Conservation (phyloP, 2,888 invertebrate species). For the Callinectes sapidus region DNA sequence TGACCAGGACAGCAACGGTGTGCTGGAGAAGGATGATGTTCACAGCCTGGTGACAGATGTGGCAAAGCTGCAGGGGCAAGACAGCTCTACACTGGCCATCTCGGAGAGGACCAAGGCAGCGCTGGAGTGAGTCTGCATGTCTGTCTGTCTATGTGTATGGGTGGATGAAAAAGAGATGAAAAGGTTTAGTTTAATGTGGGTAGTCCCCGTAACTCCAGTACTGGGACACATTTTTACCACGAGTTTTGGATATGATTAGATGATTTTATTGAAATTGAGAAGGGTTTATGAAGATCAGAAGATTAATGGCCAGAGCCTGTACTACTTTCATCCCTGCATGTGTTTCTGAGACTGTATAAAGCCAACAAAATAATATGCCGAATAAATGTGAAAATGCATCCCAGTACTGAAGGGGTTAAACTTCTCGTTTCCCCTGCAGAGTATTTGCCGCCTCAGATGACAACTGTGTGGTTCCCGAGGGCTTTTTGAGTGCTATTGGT, state of each 20-base stretch:
- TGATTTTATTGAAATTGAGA: too few relatives aligned
- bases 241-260: too few relatives aligned
- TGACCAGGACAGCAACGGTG: not conserved
- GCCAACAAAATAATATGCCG: too few relatives aligned
- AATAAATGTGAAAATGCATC: too few relatives aligned
- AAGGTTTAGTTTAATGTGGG: too few relatives aligned
- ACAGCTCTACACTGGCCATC: not conserved
- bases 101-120: conserved; percentile 22
- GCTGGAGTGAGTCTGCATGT: conserved; percentile 8
- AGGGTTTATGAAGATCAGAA: too few relatives aligned
- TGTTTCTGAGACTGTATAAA: too few relatives aligned
- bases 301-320: too few relatives aligned
- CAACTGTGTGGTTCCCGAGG: not conserved
- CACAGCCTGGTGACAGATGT: conserved; percentile 1
- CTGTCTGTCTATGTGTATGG: not conserved
- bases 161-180: not conserved
- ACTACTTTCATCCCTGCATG: too few relatives aligned
- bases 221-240: too few relatives aligned
- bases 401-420: too few relatives aligned
- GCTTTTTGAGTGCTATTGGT: conserved; percentile 45
- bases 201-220: too few relatives aligned
- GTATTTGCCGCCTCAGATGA: conserved; percentile 38
- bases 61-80: not conserved
- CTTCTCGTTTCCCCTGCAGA: conserved; percentile 14
- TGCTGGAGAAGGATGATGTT: not conserved